These are phyloP conservation scores for Heptranchias perlo DNA, from an alignment of 2,113 vertebrate species.

Conservation along the genomic window DNA sequence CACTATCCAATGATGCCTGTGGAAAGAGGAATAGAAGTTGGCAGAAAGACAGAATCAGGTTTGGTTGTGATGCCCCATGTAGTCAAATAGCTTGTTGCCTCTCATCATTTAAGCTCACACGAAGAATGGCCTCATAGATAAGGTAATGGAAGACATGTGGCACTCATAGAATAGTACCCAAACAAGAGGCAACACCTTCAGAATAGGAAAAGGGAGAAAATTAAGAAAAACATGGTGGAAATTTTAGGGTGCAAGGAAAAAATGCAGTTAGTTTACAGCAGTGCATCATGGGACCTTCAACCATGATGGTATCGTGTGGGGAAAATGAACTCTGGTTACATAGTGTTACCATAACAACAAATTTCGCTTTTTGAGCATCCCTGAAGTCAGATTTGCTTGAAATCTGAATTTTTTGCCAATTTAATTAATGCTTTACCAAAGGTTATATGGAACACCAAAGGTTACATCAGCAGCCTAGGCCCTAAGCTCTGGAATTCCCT, in stretches of 20 bases:
- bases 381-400: neutral
- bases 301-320: neutral
- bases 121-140: neutral
- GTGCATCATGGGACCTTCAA: too few species aligned
- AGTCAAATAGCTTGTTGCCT: neutral
- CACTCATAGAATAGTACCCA: neutral
- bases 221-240: neutral
- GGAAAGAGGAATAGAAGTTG: neutral
- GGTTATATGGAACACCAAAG: neutral
- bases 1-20: neutral
- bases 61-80: neutral
- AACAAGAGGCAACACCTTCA: neutral
- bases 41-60: neutral
- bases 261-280: neutral
- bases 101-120: neutral
- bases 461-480: too few species aligned
- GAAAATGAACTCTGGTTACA: neutral
- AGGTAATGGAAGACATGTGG: neutral
- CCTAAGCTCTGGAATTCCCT: too few species aligned
- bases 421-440: neutral
- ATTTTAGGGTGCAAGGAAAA: neutral
- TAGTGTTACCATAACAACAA: neutral
- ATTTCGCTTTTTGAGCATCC: neutral
- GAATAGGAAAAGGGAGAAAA: neutral
- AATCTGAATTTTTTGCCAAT: neutral